Evolutionary conservation across 1,140 invertebrate species (phyloP), one percentile per base, ranked within the genome.

Genomic region (Holcopasites calliopsidis): DNA sequence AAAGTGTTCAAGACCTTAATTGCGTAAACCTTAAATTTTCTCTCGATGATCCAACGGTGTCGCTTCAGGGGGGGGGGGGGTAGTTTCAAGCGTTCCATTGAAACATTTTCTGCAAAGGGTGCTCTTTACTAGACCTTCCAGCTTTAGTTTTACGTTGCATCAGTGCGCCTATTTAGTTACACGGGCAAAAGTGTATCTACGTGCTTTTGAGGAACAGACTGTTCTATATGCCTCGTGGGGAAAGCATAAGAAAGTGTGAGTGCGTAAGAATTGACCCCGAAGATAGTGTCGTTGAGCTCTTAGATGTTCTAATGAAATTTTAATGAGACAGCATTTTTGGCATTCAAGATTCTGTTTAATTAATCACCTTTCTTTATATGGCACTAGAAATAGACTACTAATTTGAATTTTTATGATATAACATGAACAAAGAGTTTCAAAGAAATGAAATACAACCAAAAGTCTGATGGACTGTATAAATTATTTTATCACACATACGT

Each of bases 221-320:
- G n/a, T 18, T 3, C 31, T 38, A 18, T 11, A 13, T 18, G 18
- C 23, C 10, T n/a, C 10, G 66, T 35, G 23, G 23, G 57, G 28
- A 31, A 31, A 31, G 23, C 26, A 11, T 72, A 26, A 62, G 64
- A 72, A 47, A 52, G 57, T 31, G 7, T 16, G 47, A 52, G 40
- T 21, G 33, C 58, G 69, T 72, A 35, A 72, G 64, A 64, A 72
- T 72, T 60, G 58, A 72, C 69, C 44, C 16, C n/a, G 26, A 38
- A 52, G 21, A 13, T 26, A 3, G 11, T 21, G 13, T n/a, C 18
- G 23, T 2, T 23, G 52, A 47, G 64, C 10, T 62, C 1, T n/a
- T 1, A 6, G 3, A 31, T 50, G n/a, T 2, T 3, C n/a, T 3
- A 18, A 2, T n/a, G 55, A n/a, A 26, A 28, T 61, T 61, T 49